Base-by-base conservation (phyloP, 2,888 invertebrate species). In the Andrena bicolor region DNA sequence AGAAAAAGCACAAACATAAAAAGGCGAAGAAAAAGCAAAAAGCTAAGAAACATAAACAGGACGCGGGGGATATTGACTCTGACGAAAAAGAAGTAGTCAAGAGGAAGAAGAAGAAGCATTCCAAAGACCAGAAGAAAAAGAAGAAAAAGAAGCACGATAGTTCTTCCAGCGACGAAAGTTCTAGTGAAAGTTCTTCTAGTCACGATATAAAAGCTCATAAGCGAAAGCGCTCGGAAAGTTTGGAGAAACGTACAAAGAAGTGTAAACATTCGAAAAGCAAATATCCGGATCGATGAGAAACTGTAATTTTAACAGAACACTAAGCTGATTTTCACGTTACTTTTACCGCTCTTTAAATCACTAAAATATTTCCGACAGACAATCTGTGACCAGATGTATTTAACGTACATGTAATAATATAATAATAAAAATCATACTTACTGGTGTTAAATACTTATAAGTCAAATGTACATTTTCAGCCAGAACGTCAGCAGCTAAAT, bases 401-500 rank as follows among this genome's bases (percentile, higher is more conserved):
- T 56, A 69, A 0, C 30, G 28, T 53, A 56, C 60, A 53, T 61
- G 23, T 65, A 70, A 60, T 20, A 35, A 13, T 28, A 23, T 49
- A 64, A 66, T 51, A 72, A 70, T 76, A 51, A 63, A 41, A 65
- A 26, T 63, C 28, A 56, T 56, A 83, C 95, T 94, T 94, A 97
- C 97, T 81, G 98, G 97, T 7, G 98, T 97, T 72, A 99, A 94
- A 94, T 98, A 99, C 94, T 99, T 99, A 92, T 98, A 99, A 0
- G 99, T 99, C 74, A 99, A 96, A 92, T 99, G 98, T 6, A 98
- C 98, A 94, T 99, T 99, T 94, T 99, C 99, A 6, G 99, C 99
- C 83, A 99, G 94, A 51, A 99, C 98, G 94, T 99, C 99, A 0
- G 99, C 99, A 10, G 99, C 99, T 80, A 99, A 95, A 93, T 99